phyloP scores from a whole-genome alignment of 2,797 vertebrate genomes.

The Parotocinclus haroldoi region DNA sequence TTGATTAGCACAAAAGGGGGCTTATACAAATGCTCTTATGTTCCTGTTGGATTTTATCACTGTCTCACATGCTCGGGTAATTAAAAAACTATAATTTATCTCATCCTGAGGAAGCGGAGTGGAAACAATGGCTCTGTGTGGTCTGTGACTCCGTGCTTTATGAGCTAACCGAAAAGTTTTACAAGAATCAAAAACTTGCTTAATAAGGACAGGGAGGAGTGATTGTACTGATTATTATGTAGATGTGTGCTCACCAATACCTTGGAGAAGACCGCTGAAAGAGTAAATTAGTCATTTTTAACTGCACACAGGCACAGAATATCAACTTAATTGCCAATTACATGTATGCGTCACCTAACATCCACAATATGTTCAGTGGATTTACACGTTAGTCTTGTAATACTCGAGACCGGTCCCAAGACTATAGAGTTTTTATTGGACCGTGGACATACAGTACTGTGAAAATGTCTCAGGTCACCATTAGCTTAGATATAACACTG shows the following conservation, averaged over 20 bases:
- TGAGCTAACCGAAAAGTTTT: conserved; percentile 32
- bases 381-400: too few relatives aligned
- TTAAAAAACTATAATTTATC: conserved; percentile 40
- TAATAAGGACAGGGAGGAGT: conserved; percentile 35
- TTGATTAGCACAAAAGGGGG: conserved; percentile 38
- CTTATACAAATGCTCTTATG: conserved; percentile 36
- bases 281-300: conserved; percentile 42
- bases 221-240: conserved; percentile 46
- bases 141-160: conserved; percentile 23
- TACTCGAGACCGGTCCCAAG: too few relatives aligned
- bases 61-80: conserved; percentile 33
- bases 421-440: too few relatives aligned
- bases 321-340: conserved; percentile 51
- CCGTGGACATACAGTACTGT: too few relatives aligned
- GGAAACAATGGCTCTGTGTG: conserved; percentile 32
- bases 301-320: conserved; percentile 32
- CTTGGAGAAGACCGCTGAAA: conserved; percentile 35
- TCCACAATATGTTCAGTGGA: too few relatives aligned
- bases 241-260: conserved; percentile 39
- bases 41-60: conserved; percentile 28
- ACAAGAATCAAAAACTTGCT: conserved; percentile 18
- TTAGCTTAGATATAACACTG: too few relatives aligned
- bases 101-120: conserved; percentile 14
- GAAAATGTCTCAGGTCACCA: too few relatives aligned
- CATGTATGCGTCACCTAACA: not conserved